phyloP scores from a whole-genome alignment of 2,113 vertebrate species.

The Oxyruncus cristatus region DNA sequence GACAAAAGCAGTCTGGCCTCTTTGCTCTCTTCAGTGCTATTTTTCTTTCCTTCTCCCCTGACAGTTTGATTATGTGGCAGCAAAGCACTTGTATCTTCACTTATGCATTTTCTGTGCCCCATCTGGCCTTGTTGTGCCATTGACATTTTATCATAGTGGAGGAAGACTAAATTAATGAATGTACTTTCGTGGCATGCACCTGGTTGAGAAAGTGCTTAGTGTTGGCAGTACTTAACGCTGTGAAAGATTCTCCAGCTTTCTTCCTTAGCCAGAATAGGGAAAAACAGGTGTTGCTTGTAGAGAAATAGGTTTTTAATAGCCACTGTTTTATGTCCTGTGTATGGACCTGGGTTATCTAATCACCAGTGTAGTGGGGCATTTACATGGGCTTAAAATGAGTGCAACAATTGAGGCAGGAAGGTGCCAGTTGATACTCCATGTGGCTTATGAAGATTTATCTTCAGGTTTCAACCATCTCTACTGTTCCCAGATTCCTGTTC shows the following conservation, averaged over 20 bases:
- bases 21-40: not conserved
- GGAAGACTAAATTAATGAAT: not conserved
- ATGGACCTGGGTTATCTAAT: not conserved
- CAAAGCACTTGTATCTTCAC: not conserved
- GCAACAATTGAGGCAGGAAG: accelerated
- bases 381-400: not conserved
- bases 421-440: accelerated
- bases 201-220: not conserved
- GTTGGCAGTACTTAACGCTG: not conserved
- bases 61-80: not conserved
- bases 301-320: not conserved
- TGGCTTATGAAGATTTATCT: not conserved
- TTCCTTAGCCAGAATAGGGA: not conserved
- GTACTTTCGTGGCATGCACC: accelerated
- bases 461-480: not conserved
- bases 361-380: not conserved
- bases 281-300: not conserved
- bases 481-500: not conserved
- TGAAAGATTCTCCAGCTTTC: not conserved
- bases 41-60: not conserved
- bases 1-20: not conserved
- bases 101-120: not conserved
- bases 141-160: not conserved
- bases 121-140: not conserved
- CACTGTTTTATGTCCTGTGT: not conserved